These are phyloP conservation scores for Machimus rusticus DNA, from an alignment of 2,888 invertebrate genomes.

Conservation along the genomic window DNA sequence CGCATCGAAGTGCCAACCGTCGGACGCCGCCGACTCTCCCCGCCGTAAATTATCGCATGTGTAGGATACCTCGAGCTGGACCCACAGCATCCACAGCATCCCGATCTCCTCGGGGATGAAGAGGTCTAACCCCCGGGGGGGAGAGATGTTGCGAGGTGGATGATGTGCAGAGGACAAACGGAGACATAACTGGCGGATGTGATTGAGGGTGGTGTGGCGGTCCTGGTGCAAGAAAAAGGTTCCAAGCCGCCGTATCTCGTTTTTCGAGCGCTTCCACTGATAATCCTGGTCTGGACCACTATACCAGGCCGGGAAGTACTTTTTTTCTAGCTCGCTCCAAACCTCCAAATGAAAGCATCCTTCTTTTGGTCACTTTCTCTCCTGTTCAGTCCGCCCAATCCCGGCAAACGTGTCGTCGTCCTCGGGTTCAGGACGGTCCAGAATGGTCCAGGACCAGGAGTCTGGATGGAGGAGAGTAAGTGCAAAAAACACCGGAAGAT, in stretches of 20 bases:
- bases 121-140: neutral
- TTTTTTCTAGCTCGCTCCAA: neutral
- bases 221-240: neutral
- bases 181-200: slow-evolving; percentile 21
- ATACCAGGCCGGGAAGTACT: neutral
- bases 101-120: neutral
- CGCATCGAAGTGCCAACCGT: slow-evolving; percentile 48
- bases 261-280: neutral
- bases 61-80: neutral
- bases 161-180: slow-evolving; percentile 29
- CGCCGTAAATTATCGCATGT: slow-evolving; percentile 46
- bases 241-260: slow-evolving; percentile 13
- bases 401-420: neutral
- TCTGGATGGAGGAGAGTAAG: neutral
- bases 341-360: neutral
- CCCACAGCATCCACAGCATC: neutral
- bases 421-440: neutral
- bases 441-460: neutral
- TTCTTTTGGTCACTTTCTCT: neutral
- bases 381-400: neutral
- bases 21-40: neutral
- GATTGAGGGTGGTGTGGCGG: slow-evolving; percentile 11
- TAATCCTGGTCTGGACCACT: neutral
- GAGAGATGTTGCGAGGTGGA: neutral
- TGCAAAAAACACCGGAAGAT: slow-evolving; percentile 21